A percentile compares a stretch with the other conserved stretches of the same genome.
These are phyloP conservation scores for Sabellastarte sp. DNA, from an alignment of 2,888 invertebrate genomes.

Conservation along the genomic window DNA sequence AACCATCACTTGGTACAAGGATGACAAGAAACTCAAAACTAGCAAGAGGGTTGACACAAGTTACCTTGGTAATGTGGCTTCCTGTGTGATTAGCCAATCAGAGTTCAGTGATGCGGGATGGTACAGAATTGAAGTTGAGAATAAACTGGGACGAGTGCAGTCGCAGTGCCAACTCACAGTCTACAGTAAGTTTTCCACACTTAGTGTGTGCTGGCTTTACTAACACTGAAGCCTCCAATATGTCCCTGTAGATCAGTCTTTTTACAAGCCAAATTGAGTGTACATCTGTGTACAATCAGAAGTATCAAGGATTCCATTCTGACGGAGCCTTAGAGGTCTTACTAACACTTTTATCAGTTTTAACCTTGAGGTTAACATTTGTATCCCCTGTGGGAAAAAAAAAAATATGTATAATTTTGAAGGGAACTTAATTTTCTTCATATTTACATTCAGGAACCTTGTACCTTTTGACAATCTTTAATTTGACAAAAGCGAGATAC, in stretches of 20 bases:
- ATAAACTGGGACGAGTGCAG: slow-evolving; percentile 51
- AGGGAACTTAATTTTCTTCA: no score
- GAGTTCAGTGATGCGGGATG: slow-evolving; percentile 47
- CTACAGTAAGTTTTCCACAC: slow-evolving; percentile 42
- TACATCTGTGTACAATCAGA: not conserved
- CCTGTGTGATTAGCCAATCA: slow-evolving; percentile 67
- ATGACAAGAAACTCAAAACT: slow-evolving; percentile 47
- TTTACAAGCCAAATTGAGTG: no score
- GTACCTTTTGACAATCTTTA: no score
- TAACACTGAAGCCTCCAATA: not conserved
- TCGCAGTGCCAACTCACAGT: slow-evolving; percentile 48
- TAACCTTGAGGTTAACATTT: no score
- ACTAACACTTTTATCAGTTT: no score
- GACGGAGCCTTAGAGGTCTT: no score
- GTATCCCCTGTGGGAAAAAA: no score
- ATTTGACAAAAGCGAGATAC: no score
- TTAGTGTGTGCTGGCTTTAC: no score
- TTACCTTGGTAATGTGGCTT: slow-evolving; percentile 38
- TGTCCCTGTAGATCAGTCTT: not conserved
- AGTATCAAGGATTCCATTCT: not conserved
- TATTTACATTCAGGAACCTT: no score
- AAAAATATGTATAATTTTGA: no score
- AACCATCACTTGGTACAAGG: slow-evolving; percentile 48
- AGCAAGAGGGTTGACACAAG: slow-evolving; percentile 51
- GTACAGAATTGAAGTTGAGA: slow-evolving; percentile 50